Base-by-base conservation (phyloP, 2,888 invertebrate genomes). In the Tetrapedia diversipes region DNA sequence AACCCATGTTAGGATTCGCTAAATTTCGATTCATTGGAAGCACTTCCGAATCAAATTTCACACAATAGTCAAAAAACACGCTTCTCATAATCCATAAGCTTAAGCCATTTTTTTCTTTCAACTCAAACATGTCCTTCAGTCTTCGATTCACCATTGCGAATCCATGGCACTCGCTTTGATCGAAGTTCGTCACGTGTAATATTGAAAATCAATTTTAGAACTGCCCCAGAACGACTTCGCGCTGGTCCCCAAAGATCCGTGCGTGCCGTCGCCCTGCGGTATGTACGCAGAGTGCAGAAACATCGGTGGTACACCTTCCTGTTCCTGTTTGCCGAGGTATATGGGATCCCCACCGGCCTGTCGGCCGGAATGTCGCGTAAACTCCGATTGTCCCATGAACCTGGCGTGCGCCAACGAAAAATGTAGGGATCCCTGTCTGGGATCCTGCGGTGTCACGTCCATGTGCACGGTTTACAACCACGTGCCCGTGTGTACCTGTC, bases 381-480 rank as follows among this genome's bases (percentile, higher is more conserved):
- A 96, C 87, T 95, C 96, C 4, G 97, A 97, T 92, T 98, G 97
- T 91, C 94, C 96, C 34, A 91, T 94, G 32, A 96, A 96, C 69
- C 95, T 95, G 85, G 97, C 97, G 22, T 98, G 97, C 87, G 93
- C 96, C 45, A 96, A 96, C 89, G 95, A 96, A 86, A 95, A 95
- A 92, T 97, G 97, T 90, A 94, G 95, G 24, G 96, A 97, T 92
- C 97, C 97, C 61, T 97, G 97, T 87, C 95, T 95, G 41, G 96
- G 96, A 83, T 96, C 96, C 0, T 97, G 97, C 89, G 97, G 97
- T 8, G 92, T 95, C 59, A 94, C 95, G 85, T 96, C 97, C 1
- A 94, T 95, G 79, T 97, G 97, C 88, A 94, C 94, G 54, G 95
- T 95, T 0, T 95, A 95, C 89, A 96, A 96, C 90, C 97, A 97